Percentiles rank a stretch among this genome's conserved stretches.
These are phyloP conservation scores for Sapayoa aenigma DNA, from an alignment of 2,113 vertebrate species.

Conservation along the genomic window DNA sequence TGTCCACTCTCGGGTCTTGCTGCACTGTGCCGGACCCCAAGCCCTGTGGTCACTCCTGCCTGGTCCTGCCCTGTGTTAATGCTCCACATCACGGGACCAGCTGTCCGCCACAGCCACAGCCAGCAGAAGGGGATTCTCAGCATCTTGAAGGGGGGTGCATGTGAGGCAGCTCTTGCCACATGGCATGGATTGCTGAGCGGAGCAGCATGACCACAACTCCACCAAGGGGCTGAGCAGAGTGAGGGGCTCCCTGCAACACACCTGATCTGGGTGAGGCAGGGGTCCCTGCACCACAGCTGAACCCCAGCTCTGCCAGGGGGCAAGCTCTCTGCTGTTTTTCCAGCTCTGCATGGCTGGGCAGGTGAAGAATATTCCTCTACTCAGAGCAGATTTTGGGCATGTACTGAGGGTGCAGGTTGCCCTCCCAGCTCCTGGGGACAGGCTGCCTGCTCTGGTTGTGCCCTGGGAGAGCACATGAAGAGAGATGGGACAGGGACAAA, in stretches of 20 bases:
- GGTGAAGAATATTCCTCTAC: neutral
- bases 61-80: neutral
- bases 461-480: neutral
- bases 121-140: neutral
- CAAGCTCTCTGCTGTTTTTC: neutral
- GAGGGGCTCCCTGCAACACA: neutral
- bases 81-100: neutral
- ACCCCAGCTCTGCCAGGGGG: neutral
- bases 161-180: accelerated
- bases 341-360: neutral
- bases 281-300: neutral
- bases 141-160: neutral
- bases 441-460: neutral
- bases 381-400: neutral
- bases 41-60: neutral
- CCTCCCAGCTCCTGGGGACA: neutral
- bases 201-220: neutral
- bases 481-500: accelerated
- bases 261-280: too few relatives aligned
- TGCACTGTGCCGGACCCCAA: accelerated
- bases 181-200: accelerated
- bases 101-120: neutral
- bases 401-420: neutral
- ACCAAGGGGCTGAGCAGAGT: neutral
- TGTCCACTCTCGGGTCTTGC: accelerated